phyloP scores from a whole-genome alignment of 2,113 vertebrate species.

The Amia ocellicauda region DNA sequence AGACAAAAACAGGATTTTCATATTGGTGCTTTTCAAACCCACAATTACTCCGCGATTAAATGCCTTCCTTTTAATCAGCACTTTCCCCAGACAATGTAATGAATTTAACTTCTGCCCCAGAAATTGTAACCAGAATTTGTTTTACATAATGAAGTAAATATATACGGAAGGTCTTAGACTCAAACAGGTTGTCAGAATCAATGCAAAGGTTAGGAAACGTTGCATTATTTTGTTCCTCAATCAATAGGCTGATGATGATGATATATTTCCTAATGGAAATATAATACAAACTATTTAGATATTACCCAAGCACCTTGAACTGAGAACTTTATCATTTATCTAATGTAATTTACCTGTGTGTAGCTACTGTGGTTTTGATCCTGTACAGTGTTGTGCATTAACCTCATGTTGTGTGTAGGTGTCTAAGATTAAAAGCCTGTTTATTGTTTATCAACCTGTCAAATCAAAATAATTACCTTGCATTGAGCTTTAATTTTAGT shows the following conservation, averaged over 20 bases:
- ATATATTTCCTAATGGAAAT: not conserved
- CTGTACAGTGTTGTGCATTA: not conserved
- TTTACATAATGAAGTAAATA: not conserved
- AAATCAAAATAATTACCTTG: no score
- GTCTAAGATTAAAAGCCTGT: not conserved
- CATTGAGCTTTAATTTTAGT: no score
- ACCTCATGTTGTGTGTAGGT: not conserved
- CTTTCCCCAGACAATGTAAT: not conserved
- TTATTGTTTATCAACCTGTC: not conserved
- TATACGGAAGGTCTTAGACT: not conserved
- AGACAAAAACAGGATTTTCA: slow-evolving; percentile 6
- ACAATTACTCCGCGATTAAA: slow-evolving; percentile 4
- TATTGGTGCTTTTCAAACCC: slow-evolving; percentile 1
- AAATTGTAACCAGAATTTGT: not conserved
- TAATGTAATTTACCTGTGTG: not conserved
- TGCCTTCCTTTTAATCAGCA: slow-evolving; percentile 1
- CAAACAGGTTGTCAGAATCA: not conserved
- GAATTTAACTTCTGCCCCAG: not conserved
- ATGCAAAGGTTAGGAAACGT: not conserved
- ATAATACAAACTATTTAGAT: not conserved
- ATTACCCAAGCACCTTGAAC: not conserved
- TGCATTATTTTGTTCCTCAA: not conserved
- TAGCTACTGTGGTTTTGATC: not conserved
- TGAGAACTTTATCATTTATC: not conserved
- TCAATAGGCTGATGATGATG: not conserved